These are phyloP conservation scores for Notocelia uddmanniana DNA, from an alignment of 2,888 invertebrate species.

Conservation along the genomic window DNA sequence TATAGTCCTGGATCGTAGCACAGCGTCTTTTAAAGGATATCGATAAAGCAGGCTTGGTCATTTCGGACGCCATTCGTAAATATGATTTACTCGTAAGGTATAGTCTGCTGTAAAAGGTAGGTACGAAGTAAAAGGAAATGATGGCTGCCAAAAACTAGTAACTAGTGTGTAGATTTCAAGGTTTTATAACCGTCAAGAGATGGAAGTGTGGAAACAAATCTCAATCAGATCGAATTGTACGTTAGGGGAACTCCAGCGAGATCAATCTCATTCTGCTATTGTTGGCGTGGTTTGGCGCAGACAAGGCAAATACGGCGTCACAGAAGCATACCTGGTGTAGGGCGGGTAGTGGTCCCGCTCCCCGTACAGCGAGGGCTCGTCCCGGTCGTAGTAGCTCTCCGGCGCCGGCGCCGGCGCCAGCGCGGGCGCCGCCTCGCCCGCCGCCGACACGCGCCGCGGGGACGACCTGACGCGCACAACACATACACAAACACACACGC, in stretches of 20 bases:
- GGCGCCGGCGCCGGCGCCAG: conserved; percentile 47
- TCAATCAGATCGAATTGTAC: too few relatives aligned
- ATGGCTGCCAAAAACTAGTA: too few relatives aligned
- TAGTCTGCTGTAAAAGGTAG: too few relatives aligned
- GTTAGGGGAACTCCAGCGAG: too few relatives aligned
- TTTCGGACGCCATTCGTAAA: neutral
- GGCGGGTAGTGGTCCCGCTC: conserved; percentile 72
- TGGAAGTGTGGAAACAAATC: too few relatives aligned
- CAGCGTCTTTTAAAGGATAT: neutral
- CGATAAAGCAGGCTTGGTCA: neutral
- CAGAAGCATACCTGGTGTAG: conserved; percentile 65
- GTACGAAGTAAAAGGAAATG: too few relatives aligned
- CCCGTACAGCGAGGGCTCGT: conserved; percentile 75
- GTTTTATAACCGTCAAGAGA: too few relatives aligned
- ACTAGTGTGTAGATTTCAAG: too few relatives aligned
- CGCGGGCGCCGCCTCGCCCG: conserved; percentile 47
- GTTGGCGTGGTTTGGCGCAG: neutral
- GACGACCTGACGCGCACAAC: conserved; percentile 63
- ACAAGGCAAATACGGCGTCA: neutral
- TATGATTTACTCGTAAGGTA: too few relatives aligned
- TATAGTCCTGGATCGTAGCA: neutral
- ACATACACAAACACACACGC: conserved; percentile 36
- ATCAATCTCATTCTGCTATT: neutral
- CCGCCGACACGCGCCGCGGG: conserved; percentile 62
- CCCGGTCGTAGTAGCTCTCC: conserved; percentile 64